A percentile compares a stretch with the other conserved stretches of the same genome.
These are phyloP conservation scores for Anguilla japonica DNA, from an alignment of 2,113 vertebrate species.

Conservation along the genomic window DNA sequence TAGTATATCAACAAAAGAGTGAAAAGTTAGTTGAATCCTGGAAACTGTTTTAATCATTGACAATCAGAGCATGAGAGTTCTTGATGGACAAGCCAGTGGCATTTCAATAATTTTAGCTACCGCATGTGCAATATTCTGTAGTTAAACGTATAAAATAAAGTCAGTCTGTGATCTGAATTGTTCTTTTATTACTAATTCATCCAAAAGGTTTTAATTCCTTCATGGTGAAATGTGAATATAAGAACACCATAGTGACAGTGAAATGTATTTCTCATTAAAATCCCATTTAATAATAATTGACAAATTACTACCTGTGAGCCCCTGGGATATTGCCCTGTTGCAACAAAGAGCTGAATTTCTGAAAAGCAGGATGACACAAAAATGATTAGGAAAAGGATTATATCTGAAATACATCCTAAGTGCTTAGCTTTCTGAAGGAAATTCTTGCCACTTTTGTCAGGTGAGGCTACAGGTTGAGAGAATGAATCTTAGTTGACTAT, in stretches of 20 bases:
- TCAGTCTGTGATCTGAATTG: background rate
- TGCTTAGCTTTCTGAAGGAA: background rate
- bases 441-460: background rate
- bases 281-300: conserved; percentile 22
- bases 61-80: background rate
- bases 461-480: background rate
- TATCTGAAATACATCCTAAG: background rate
- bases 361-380: background rate
- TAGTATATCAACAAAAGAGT: background rate
- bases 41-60: conserved; percentile 4
- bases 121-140: background rate
- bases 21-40: background rate
- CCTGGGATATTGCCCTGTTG: background rate
- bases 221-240: background rate
- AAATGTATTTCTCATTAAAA: conserved; percentile 25
- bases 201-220: background rate
- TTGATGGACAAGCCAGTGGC: background rate
- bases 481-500: background rate
- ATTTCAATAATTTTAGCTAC: background rate
- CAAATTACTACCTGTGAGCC: conserved; percentile 8
- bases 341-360: background rate
- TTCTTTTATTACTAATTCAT: background rate
- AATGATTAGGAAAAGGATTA: background rate
- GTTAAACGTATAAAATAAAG: background rate
- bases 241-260: background rate